These are phyloP conservation scores for Lasioglossum malachurum DNA, from an alignment of 2,888 invertebrate species.

Conservation along the genomic window DNA sequence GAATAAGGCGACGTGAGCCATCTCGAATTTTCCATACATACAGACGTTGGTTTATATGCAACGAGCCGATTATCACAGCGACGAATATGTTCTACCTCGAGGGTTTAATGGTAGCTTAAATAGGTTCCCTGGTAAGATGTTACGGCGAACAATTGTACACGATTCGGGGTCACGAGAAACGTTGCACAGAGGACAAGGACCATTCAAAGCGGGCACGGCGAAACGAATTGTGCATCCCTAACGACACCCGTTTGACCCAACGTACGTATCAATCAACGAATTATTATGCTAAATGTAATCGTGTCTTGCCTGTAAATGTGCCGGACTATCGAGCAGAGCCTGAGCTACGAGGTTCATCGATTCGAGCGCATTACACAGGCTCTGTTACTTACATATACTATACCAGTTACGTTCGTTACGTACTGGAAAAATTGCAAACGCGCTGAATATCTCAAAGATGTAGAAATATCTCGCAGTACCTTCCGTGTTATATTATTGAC, in stretches of 20 bases:
- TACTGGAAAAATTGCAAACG: not conserved
- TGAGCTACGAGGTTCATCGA: slow-evolving; percentile 22
- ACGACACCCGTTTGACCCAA: slow-evolving; percentile 47
- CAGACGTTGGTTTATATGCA: not conserved
- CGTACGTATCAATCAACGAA: slow-evolving; percentile 59
- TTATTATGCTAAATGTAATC: slow-evolving; percentile 57
- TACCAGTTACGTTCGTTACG: not conserved
- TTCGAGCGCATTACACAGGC: slow-evolving; percentile 8
- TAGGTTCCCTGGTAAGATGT: slow-evolving; percentile 54
- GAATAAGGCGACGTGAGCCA: not conserved
- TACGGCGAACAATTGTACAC: slow-evolving; percentile 41
- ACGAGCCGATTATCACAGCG: not conserved
- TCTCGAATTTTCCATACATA: not conserved
- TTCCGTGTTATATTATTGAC: not conserved
- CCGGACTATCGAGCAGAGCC: slow-evolving; percentile 36
- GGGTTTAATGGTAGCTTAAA: slow-evolving; percentile 37
- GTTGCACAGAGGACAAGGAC: slow-evolving; percentile 41
- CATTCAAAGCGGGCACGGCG: slow-evolving; percentile 31
- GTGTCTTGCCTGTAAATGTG: slow-evolving; percentile 32
- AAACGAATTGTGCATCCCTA: slow-evolving; percentile 57
- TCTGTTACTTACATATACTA: not conserved
- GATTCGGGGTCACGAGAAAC: slow-evolving; percentile 40
- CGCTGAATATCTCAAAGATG: not conserved
- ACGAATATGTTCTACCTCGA: slow-evolving; percentile 28
- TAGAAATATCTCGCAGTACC: not conserved